These are phyloP conservation scores for Caloenas nicobarica DNA, from an alignment of 2,113 vertebrate genomes.

Conservation along the genomic window DNA sequence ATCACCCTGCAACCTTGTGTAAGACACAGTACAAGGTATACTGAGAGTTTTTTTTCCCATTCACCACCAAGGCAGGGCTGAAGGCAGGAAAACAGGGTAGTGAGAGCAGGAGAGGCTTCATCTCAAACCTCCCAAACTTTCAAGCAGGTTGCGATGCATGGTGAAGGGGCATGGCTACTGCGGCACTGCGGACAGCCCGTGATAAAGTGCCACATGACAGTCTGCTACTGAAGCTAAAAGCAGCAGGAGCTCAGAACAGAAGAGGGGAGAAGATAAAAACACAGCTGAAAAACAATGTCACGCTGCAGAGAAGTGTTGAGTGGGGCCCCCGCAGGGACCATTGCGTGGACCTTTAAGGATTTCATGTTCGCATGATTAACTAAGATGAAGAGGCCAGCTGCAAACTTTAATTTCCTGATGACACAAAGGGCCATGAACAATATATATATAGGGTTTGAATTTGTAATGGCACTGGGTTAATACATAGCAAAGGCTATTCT, in stretches of 20 bases:
- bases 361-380: constrained; percentile 81
- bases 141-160: not conserved
- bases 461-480: constrained; percentile 66
- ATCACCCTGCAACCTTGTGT: not conserved
- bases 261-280: constrained; percentile 68
- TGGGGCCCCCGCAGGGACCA: constrained; percentile 71
- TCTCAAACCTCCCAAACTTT: not conserved
- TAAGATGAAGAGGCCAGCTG: constrained; percentile 83
- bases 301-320: constrained; percentile 64
- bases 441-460: constrained; percentile 76
- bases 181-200: not conserved
- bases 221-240: constrained; percentile 62
- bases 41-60: not conserved
- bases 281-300: constrained; percentile 71
- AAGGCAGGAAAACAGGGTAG: not conserved
- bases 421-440: constrained; percentile 77
- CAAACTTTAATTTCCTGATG: constrained; percentile 83
- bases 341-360: constrained; percentile 73
- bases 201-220: constrained; percentile 64
- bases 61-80: not conserved
- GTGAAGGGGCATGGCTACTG: not conserved
- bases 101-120: not conserved
- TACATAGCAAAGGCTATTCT: constrained; percentile 61
- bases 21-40: not conserved
- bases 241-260: constrained; percentile 71